Percentiles rank a stretch among this genome's conserved stretches.
phyloP scores from a whole-genome alignment of 2,888 invertebrate genomes.

The Galerucella calmariensis region DNA sequence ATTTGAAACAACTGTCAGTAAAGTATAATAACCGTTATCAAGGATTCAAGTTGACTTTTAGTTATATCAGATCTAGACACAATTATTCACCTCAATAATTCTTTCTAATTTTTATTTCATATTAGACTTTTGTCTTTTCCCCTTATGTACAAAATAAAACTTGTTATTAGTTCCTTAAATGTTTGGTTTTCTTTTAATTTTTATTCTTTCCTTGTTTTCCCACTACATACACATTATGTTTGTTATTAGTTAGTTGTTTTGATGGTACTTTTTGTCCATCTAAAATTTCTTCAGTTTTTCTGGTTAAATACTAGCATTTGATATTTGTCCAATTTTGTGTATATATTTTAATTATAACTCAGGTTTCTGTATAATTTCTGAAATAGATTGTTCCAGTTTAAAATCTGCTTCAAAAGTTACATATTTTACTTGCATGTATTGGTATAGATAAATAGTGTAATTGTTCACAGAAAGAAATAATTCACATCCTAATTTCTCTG shows the following conservation, averaged over 20 bases:
- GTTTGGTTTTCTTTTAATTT: background rate
- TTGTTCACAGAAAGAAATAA: no score
- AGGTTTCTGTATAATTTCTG: no score
- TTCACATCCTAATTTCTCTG: no score
- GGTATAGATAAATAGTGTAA: no score
- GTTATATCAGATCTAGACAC: background rate
- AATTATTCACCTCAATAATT: background rate
- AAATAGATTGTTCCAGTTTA: no score
- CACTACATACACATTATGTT: no score
- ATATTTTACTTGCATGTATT: no score
- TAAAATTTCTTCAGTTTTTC: background rate
- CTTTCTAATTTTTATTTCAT: background rate
- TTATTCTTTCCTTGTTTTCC: background rate
- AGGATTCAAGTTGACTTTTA: background rate
- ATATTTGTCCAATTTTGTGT: no score
- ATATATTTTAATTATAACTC: no score
- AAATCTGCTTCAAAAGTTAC: no score
- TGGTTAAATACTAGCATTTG: background rate
- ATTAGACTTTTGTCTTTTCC: conserved; percentile 3
- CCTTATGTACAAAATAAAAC: background rate
- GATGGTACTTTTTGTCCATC: background rate
- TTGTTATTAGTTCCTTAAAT: background rate
- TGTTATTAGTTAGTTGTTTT: background rate
- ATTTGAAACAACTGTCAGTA: background rate
- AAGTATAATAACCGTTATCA: background rate